These are phyloP conservation scores for Notocelia uddmanniana DNA, from an alignment of 2,888 invertebrate genomes.

Conservation along the genomic window DNA sequence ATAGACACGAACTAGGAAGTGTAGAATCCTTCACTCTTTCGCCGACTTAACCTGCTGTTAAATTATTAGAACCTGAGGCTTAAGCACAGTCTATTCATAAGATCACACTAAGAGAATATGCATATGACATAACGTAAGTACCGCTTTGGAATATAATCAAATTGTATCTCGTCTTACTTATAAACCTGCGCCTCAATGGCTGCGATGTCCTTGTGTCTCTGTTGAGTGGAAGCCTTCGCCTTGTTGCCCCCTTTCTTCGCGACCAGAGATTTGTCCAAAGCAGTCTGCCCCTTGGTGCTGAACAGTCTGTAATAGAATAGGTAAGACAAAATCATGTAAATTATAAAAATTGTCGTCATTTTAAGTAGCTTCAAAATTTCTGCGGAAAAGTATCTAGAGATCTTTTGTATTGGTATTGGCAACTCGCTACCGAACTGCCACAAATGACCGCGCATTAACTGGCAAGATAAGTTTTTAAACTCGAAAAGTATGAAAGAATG, in stretches of 20 bases:
- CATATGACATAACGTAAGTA: no score
- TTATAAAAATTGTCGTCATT: no score
- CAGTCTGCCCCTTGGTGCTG: constrained; percentile 97
- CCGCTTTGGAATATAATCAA: not conserved
- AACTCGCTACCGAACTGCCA: not conserved
- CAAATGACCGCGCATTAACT: not conserved
- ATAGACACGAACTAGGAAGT: no score
- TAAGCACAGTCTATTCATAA: no score
- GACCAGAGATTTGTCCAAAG: constrained; percentile 95
- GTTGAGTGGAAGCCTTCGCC: constrained; percentile 81
- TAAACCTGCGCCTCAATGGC: constrained; percentile 96
- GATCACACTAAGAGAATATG: no score
- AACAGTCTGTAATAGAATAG: constrained; percentile 87
- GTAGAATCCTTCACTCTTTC: no score
- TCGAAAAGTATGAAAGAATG: no score
- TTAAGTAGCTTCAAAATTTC: no score
- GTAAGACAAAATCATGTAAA: not conserved
- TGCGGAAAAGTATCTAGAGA: no score
- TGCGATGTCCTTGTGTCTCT: constrained; percentile 94
- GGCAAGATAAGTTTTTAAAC: no score
- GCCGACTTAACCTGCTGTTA: no score
- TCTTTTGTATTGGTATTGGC: not conserved
- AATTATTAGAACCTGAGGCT: no score
- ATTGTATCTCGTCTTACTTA: constrained; percentile 74
- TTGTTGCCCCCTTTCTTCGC: constrained; percentile 94